These are phyloP conservation scores for Anableps anableps DNA, from an alignment of 2,797 vertebrate genomes.

Conservation along the genomic window DNA sequence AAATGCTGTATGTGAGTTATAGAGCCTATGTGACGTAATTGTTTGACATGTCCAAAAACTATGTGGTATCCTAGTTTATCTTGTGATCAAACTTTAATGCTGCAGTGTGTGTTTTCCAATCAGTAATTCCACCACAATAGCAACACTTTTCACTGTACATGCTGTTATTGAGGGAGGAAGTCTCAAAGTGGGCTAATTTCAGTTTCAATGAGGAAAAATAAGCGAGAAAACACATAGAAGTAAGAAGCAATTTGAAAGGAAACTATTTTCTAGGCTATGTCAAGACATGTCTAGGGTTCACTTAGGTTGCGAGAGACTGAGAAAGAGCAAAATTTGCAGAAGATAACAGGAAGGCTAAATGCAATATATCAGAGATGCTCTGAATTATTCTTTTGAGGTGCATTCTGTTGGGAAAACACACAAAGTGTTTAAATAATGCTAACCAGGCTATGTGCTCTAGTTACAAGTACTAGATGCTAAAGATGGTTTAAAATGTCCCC, in stretches of 20 bases:
- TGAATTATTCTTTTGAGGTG: neutral
- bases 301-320: neutral
- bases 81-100: neutral
- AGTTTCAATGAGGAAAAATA: neutral
- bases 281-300: neutral
- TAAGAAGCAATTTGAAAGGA: neutral
- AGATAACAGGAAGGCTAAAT: neutral
- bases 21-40: neutral
- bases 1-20: neutral
- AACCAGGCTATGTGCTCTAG: neutral
- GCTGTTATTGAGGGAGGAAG: neutral
- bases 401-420: neutral
- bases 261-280: neutral
- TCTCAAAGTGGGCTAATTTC: neutral
- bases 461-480: neutral
- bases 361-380: neutral
- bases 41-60: neutral
- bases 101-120: neutral
- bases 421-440: neutral
- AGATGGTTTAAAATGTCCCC: neutral
- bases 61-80: neutral
- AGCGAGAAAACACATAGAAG: neutral
- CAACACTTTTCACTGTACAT: neutral
- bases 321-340: neutral
- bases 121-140: neutral